Base-by-base conservation (phyloP, 2,888 invertebrate species). In the Caenorhabditis auriculariae region DNA sequence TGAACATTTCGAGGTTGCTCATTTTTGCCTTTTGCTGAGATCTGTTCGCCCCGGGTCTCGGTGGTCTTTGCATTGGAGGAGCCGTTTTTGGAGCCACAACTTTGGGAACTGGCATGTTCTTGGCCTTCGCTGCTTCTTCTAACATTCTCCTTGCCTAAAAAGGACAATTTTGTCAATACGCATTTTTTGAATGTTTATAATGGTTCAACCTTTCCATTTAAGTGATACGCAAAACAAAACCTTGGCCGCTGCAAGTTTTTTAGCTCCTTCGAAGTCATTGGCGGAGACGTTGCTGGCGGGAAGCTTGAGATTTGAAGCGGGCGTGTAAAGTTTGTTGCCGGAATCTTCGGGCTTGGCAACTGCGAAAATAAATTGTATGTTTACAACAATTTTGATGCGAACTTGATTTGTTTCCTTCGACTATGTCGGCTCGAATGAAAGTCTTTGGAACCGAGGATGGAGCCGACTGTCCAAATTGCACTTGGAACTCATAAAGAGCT, bases 361-460 rank as follows among this genome's bases (percentile, higher is more conserved):
- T 38, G 43, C 48, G n/a, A n/a, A n/a, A n/a, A n/a, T n/a, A n/a
- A n/a, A n/a, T n/a, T n/a, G n/a, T n/a, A n/a, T n/a, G n/a, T n/a
- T n/a, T n/a, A n/a, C n/a, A n/a, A n/a, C n/a, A 38, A 48, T 19
- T n/a, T 26, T 21, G 23, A n/a, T 9, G 6, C 59, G 24, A 3
- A 70, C 69, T 52, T 17, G 51, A 57, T 46, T 75, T 73, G 46
- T 72, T 73, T 37, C 75, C 75, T 29, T 78, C 74, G 12, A 95
- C 95, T 0, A 93, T 91, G 51, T 93, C 95, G 55, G 95, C 96
- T 84, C 95, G 93, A 5, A 98, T 91, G 93, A 98, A 98, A 41
- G 94, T 89, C 85, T 94, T 95, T 2, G 66, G 55, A 24, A 58
- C 51, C 6, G 48, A 19, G 4, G 47, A 21, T n/a, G 47, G 29